Evolutionary conservation across 2,797 vertebrate species (phyloP).

Genomic region (Phrynocephalus forsythii): DNA sequence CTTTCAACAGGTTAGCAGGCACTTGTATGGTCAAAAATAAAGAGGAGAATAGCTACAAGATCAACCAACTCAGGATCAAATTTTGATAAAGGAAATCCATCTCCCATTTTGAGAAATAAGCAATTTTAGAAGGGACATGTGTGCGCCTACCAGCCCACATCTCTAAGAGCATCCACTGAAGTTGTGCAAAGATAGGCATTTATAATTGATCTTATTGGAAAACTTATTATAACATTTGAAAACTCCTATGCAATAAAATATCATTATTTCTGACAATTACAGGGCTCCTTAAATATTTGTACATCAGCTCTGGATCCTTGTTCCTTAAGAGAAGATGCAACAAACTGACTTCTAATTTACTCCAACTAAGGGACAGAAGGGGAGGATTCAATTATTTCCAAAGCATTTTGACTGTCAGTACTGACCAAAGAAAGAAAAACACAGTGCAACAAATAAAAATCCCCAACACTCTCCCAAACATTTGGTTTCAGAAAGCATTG

Average conservation of each 20-base stretch:
- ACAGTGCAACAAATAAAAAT: too few relatives aligned
- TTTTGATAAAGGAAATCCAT: background rate
- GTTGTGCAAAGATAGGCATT: background rate
- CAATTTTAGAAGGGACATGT: background rate
- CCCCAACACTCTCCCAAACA: background rate
- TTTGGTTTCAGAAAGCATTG: background rate
- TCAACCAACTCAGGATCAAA: background rate
- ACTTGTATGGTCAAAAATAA: background rate
- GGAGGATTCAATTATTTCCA: slow-evolving; percentile 19
- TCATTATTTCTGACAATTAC: too few relatives aligned
- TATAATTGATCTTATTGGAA: background rate
- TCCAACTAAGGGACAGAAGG: slow-evolving; percentile 1
- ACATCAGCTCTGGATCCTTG: background rate
- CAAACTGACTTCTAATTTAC: background rate
- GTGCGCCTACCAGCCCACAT: background rate
- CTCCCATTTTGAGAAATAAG: background rate
- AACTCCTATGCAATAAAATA: background rate
- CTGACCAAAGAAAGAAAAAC: background rate
- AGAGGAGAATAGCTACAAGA: too few relatives aligned
- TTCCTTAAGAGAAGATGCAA: background rate
- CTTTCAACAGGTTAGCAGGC: background rate
- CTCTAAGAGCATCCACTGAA: background rate
- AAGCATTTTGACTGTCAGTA: slow-evolving; percentile 1
- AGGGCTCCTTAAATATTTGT: background rate
- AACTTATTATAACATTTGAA: background rate